Evolutionary conservation across 2,888 invertebrate genomes (phyloP), one percentile per base, ranked within the genome.

Genomic region (Drosophila eohydei): DNA sequence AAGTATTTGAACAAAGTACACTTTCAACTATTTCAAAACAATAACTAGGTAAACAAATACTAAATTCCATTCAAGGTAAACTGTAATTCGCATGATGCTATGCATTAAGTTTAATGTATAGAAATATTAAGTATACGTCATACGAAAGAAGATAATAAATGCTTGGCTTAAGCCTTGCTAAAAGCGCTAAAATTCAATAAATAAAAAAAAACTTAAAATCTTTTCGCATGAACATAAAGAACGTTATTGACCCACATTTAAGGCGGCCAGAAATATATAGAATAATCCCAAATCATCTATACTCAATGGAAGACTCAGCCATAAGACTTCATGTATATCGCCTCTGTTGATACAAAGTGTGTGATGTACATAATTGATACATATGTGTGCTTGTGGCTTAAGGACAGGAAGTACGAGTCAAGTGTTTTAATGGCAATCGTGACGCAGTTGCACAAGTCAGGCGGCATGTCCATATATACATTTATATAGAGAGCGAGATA

Each of bases 11-110:
- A 3, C 32, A 16, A 16, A 32, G 7, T 50, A 9, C 32, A 16
- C 6, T 32, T 32, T 16, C 11, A 50, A 32, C 11, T 50, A 16
- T 50, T 32, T 50, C 32, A 0, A 34, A 16, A 34, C 16, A 50
- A 50, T 34, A 34, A 34, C 32, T 50, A 50, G 21, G 32, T 32
- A 34, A 34, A 34, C 50, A 50, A 21, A 50, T 1, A 21, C 16
- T 34, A 16, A 50, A 50, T 32, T 50, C 34, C 34, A 58, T 46
- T 51, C 55, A 52, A 66, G 76, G 88, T 77, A 66, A 85, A 86
- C 79, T 86, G 67, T 70, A 89, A 78, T 72, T 78, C 71, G 78
- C 81, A 76, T 74, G 74, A 82, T 82, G 43, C 32, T 32, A 32
- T 21, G 32, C 50, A 32, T 50, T 16, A 4, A 40, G 16, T 12